A percentile compares a stretch with the other conserved stretches of the same genome.
Evolutionary conservation across 1,140 invertebrate genomes (phyloP).

Genomic region (Nasonia vitripennis): DNA sequence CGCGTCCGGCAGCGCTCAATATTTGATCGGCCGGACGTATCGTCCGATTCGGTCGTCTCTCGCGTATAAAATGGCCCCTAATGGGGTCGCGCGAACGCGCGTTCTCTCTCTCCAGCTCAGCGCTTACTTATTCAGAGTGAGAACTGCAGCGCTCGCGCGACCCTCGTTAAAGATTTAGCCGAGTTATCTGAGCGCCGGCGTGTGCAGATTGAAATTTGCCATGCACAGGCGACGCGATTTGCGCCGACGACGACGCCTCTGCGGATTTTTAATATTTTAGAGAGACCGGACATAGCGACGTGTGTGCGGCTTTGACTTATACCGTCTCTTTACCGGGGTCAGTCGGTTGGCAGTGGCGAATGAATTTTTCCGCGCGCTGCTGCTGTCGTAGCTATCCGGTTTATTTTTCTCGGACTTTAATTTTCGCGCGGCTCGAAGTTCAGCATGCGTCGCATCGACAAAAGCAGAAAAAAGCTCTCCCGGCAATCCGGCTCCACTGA

Average conservation of each 20-base stretch:
- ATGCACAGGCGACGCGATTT: slow-evolving; percentile 64
- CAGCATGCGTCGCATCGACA: no score
- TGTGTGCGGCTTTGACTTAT: slow-evolving; percentile 26
- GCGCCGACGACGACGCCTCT: slow-evolving; percentile 41
- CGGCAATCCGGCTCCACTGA: no score
- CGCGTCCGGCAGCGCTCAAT: slow-evolving; percentile 45
- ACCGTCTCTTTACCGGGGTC: slow-evolving; percentile 9
- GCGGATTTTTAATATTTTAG: slow-evolving; percentile 63
- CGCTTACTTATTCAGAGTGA: slow-evolving; percentile 69
- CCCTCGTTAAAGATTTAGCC: slow-evolving; percentile 72
- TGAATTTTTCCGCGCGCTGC: not conserved
- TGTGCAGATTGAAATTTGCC: slow-evolving; percentile 73
- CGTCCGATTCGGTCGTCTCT: slow-evolving; percentile 18
- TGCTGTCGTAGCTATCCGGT: no score
- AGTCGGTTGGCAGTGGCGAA: not conserved
- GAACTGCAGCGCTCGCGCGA: slow-evolving; percentile 54
- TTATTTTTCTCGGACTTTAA: not conserved
- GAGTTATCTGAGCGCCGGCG: slow-evolving; percentile 67
- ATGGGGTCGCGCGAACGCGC: slow-evolving; percentile 64
- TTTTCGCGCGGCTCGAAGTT: not conserved
- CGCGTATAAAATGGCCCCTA: slow-evolving; percentile 65
- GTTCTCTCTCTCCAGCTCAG: no score
- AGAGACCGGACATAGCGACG: slow-evolving; percentile 27
- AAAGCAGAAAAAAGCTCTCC: not conserved
- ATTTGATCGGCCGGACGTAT: slow-evolving; percentile 34